Evolutionary conservation across 2,888 invertebrate genomes (phyloP).

Genomic region (Polydesmus complanatus): DNA sequence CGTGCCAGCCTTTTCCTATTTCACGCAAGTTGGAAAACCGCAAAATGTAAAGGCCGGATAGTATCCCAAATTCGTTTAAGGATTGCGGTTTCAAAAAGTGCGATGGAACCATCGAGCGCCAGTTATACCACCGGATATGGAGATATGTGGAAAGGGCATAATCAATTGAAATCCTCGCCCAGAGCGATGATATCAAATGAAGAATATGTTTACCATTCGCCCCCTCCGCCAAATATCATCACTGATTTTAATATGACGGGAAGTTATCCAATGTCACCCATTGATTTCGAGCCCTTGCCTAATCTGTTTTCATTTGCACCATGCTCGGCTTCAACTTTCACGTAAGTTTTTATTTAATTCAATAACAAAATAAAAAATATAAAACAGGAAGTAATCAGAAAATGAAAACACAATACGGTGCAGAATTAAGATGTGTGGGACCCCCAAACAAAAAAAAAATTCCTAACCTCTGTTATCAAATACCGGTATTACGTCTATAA

Average conservation of each 20-base stretch:
- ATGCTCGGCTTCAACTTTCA: slow-evolving; percentile 48
- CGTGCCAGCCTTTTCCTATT: too few species aligned
- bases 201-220: not conserved
- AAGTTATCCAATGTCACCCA: slow-evolving; percentile 43
- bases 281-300: slow-evolving; percentile 75
- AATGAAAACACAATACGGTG: too few species aligned
- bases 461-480: too few species aligned
- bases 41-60: too few species aligned
- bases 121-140: not conserved
- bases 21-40: too few species aligned
- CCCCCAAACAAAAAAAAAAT: too few species aligned
- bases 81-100: too few species aligned
- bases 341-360: slow-evolving; percentile 41
- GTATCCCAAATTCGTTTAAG: too few species aligned
- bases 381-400: too few species aligned
- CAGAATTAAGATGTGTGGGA: too few species aligned
- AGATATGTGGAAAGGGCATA: not conserved
- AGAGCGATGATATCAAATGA: not conserved
- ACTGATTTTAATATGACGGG: not conserved
- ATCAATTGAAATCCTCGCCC: not conserved
- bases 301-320: slow-evolving; percentile 76
- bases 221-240: not conserved
- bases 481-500: too few species aligned
- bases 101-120: not conserved
- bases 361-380: too few species aligned